phyloP scores from a whole-genome alignment of 2,113 vertebrate genomes.

The Polypterus senegalus region DNA sequence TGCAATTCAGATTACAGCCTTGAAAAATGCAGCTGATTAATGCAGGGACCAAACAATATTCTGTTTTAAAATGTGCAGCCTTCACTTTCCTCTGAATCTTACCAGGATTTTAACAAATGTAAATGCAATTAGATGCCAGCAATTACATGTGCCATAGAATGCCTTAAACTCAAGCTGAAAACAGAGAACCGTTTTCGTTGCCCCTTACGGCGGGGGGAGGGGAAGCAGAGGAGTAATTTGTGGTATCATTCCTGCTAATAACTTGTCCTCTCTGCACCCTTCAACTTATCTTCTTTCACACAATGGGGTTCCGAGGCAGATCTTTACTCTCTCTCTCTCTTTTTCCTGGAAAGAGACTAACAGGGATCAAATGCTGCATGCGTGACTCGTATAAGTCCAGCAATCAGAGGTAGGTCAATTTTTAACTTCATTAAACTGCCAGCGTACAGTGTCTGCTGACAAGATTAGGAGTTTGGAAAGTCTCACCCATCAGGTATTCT shows the following conservation, averaged over 20 bases:
- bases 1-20: no score
- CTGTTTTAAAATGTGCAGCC: no score
- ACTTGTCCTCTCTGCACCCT: constrained; percentile 24
- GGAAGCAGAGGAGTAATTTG: neutral
- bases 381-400: constrained; percentile 35
- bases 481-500: constrained; percentile 87
- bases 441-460: constrained; percentile 81
- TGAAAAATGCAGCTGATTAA: no score
- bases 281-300: constrained; percentile 31
- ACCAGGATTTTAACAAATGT: no score
- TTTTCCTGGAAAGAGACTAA: constrained; percentile 16
- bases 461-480: constrained; percentile 73
- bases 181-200: no score
- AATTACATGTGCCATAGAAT: no score
- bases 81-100: no score
- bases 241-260: constrained; percentile 32
- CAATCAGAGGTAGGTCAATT: constrained; percentile 66
- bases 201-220: neutral
- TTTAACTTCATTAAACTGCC: constrained; percentile 94
- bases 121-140: no score
- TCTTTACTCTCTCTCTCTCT: no score
- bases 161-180: no score
- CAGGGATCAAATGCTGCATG: constrained; percentile 34
- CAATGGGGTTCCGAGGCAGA: no score
- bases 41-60: no score